phyloP scores from a whole-genome alignment of 30 jellyfish, hydroid and myxozoan genomes.

The Hydractinia echinata region DNA sequence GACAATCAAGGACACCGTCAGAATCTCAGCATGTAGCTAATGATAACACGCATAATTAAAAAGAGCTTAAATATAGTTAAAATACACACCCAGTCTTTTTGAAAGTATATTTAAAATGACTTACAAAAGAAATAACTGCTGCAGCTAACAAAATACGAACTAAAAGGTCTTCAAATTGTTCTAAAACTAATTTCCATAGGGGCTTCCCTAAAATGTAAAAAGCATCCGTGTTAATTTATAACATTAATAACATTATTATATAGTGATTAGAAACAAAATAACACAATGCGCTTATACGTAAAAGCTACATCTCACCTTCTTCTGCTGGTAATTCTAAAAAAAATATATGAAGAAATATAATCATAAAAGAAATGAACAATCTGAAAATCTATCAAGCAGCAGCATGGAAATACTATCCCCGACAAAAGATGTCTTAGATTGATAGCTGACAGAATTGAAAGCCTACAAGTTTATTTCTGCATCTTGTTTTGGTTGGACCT shows the following conservation, averaged over 20 bases:
- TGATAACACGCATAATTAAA: neutral
- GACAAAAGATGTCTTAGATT: no score
- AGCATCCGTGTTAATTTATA: neutral
- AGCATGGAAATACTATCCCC: no score
- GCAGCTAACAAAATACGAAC: constrained; percentile 86
- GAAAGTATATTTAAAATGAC: constrained; percentile 16
- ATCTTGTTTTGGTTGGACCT: no score
- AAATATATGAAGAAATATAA: constrained; percentile 2
- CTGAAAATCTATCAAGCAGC: no score
- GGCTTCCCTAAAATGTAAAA: constrained; percentile 60
- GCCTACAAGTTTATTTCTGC: no score
- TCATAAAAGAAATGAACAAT: neutral
- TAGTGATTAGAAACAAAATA: neutral
- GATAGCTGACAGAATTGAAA: no score
- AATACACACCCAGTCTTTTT: no score
- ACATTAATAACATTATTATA: neutral
- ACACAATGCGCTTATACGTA: neutral
- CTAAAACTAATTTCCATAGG: constrained; percentile 72
- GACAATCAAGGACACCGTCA: no score
- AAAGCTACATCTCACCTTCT: constrained; percentile 43
- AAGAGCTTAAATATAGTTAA: neutral
- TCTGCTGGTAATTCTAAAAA: constrained; percentile 86
- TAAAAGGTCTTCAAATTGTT: constrained; percentile 86
- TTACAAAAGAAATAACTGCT: constrained; percentile 84
- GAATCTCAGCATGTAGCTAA: no score